Evolutionary conservation across 2,113 vertebrate species (phyloP), one percentile per base, ranked within the genome.

Genomic region (Rhagologus leucostigma): DNA sequence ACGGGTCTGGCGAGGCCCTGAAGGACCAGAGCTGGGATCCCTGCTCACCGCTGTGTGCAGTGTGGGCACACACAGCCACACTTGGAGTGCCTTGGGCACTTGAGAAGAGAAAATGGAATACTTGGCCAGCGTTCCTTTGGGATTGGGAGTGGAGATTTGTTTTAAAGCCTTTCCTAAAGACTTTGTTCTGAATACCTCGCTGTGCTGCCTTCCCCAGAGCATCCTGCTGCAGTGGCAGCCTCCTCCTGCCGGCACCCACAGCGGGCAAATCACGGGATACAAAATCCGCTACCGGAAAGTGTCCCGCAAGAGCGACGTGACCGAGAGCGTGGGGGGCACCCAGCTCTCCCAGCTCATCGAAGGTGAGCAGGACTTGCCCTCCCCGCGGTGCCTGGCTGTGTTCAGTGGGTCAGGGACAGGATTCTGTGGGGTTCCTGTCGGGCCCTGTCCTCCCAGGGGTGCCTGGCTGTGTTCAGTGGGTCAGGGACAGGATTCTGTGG

Each of bases 211-310:
- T 75, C 79, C 55, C 6, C 90, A 99, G 99, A 99, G 99, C 96
- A 98, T 99, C 94, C 95, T 99, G 98, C 98, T 99, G 23, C 98
- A 99, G 89, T 99, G 99, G 99, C 99, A 99, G 94, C 99, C 99
- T 0, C 99, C 99, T 6, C 98, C 99, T 39, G 93, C 96, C 0
- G 98, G 98, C 2, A 97, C 98, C 27, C 99, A 99, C 41, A 99
- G 99, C 0, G 99, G 99, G 7, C 98, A 99, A 55, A 99, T 99
- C 94, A 98, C 97, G 1, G 98, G 98, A 32, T 99, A 99, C 97
- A 99, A 99, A 96, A 99, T 99, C 55, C 99, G 99, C n/a, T 99
- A 99, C 96, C 98, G 99, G 16, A 99, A 99, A 92, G 98, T 98
- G 20, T 98, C 98, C 39, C 98, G 99, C 46, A 99, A 99, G 97